phyloP scores from a whole-genome alignment of 2,113 vertebrate genomes.

The Phodopus roborovskii region DNA sequence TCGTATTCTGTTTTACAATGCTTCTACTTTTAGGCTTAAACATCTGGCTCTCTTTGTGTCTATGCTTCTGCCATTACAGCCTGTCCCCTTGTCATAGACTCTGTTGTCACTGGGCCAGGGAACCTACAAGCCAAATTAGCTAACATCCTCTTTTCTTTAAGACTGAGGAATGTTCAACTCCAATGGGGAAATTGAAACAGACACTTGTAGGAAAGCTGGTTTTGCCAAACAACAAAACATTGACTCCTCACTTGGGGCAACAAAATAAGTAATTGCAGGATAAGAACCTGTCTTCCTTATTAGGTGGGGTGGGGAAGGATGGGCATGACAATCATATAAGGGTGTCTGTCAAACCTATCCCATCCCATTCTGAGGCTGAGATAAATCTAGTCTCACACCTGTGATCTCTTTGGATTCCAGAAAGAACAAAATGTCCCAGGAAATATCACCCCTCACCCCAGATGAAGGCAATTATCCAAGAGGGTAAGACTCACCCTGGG shows the following conservation, averaged over 20 bases:
- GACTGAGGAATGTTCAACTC: not conserved
- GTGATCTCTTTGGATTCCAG: not conserved
- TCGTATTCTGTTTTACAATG: not conserved
- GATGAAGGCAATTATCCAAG: not conserved
- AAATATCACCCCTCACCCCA: not conserved
- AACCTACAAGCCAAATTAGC: not conserved
- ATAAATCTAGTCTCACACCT: not conserved
- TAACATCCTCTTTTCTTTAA: not conserved
- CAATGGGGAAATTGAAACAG: not conserved
- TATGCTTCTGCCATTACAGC: not conserved
- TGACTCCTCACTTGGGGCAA: not conserved
- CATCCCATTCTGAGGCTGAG: not conserved
- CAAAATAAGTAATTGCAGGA: not conserved
- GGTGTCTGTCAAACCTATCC: not conserved
- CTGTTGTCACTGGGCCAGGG: not conserved
- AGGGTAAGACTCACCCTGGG: not conserved
- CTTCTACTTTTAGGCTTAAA: not conserved
- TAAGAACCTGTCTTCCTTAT: not conserved
- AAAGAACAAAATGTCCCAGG: not conserved
- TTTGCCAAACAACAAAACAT: not conserved
- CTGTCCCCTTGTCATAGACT: not conserved
- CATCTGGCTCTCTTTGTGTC: not conserved
- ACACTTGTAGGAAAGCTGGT: not conserved
- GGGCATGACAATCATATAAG: not conserved
- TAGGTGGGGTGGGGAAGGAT: not conserved